Conservation (phyloP, 1,140 invertebrate genomes). For the Zaprionus tsacasi region DNA sequence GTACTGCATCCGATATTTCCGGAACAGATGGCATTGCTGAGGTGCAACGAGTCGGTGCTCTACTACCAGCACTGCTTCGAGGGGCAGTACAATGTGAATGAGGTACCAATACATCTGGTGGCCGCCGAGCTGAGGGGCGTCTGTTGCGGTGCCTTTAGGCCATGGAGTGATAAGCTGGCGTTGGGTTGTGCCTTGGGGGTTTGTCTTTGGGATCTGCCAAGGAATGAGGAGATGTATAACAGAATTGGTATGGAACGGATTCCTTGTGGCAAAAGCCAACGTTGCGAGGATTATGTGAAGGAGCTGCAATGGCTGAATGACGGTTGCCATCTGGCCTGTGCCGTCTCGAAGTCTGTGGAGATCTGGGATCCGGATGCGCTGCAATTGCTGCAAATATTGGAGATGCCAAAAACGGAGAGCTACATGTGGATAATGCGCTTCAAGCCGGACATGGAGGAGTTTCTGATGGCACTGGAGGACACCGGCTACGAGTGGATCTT, state of each 20-base stretch:
- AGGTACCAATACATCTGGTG: not conserved
- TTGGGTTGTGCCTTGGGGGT: conserved; percentile 46
- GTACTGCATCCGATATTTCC: conserved; percentile 11
- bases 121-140: not conserved
- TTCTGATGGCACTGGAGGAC: conserved; percentile 8
- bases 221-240: too few species aligned
- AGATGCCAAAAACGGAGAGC: not conserved
- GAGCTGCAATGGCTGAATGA: conserved; percentile 5
- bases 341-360: conserved; percentile 2
- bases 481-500: not conserved
- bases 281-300: not conserved
- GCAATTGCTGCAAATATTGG: not conserved
- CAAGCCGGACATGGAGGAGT: not conserved
- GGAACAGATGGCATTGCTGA: conserved; percentile 20
- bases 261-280: not conserved
- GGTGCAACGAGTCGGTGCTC: conserved; percentile 16
- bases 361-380: conserved; percentile 9
- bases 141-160: conserved; percentile 40
- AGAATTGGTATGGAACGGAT: not conserved
- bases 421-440: conserved; percentile 6
- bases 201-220: conserved; percentile 27
- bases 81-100: accelerated
- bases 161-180: conserved; percentile 21
- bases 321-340: conserved; percentile 5
- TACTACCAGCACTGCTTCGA: not conserved